Evolutionary conservation across 2,113 vertebrate species (phyloP).

Genomic region (Rhinolophus sinicus): DNA sequence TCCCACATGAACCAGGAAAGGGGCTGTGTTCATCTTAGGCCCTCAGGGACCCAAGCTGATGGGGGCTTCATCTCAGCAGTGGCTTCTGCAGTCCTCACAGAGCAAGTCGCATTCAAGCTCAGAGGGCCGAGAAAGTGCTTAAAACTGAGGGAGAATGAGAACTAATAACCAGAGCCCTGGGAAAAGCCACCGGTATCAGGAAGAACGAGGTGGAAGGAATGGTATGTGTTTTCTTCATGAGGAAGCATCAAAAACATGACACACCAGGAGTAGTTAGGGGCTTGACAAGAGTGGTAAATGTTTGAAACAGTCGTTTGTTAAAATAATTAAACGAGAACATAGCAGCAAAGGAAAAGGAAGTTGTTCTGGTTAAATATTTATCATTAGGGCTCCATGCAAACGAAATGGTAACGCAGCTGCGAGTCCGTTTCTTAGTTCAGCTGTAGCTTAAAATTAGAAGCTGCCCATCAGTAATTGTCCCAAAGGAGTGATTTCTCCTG

Average conservation of each 20-base stretch:
- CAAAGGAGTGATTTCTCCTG: slow-evolving; percentile 70
- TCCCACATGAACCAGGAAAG: too few relatives aligned
- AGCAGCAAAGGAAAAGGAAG: slow-evolving; percentile 65
- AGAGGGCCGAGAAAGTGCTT: background rate
- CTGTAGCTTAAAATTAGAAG: slow-evolving; percentile 78
- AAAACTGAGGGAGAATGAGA: background rate
- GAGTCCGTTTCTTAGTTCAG: slow-evolving; percentile 71
- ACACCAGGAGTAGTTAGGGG: background rate
- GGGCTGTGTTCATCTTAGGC: background rate
- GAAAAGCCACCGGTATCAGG: background rate
- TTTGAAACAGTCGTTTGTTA: slow-evolving; percentile 71
- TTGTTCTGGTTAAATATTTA: slow-evolving; percentile 79
- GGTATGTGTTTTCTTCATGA: background rate
- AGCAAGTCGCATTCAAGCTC: background rate
- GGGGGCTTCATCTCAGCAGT: background rate
- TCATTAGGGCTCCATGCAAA: slow-evolving; percentile 61
- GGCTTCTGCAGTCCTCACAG: background rate
- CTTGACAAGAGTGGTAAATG: slow-evolving; percentile 60
- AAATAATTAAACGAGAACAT: slow-evolving; percentile 74
- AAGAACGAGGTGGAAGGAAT: background rate
- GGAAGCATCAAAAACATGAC: background rate
- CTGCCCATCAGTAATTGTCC: slow-evolving; percentile 72
- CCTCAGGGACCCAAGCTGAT: background rate
- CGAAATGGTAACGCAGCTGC: slow-evolving; percentile 57
- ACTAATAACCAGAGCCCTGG: background rate